phyloP scores from a whole-genome alignment of 2,113 vertebrate species.

The Tragelaphus buxtoni region DNA sequence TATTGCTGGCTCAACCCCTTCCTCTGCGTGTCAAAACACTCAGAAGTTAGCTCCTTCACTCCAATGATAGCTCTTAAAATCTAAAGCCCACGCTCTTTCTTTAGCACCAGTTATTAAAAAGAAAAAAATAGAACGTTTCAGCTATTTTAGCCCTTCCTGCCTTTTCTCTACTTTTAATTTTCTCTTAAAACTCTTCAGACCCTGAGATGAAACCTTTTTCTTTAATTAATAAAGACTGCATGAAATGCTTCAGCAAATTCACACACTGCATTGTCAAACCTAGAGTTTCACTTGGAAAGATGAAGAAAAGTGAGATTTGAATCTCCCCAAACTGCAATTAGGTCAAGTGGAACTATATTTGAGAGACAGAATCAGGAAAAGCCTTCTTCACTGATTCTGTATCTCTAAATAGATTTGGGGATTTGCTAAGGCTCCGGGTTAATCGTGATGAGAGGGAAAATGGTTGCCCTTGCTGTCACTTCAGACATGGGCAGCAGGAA shows the following conservation, averaged over 20 bases:
- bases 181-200: constrained; percentile 9
- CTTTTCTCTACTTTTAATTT: constrained; percentile 21
- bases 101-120: constrained; percentile 30
- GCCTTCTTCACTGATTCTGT: neutral
- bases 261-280: neutral
- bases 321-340: neutral
- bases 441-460: neutral
- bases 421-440: neutral
- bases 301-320: neutral
- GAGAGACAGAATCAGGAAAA: neutral
- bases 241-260: neutral
- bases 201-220: neutral
- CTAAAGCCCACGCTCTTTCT: neutral
- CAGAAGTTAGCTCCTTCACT: neutral
- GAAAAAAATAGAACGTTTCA: constrained; percentile 15
- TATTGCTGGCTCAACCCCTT: neutral
- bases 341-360: constrained; percentile 8
- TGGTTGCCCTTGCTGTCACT: neutral
- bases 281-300: neutral
- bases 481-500: neutral
- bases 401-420: neutral
- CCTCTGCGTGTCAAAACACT: neutral
- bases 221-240: constrained; percentile 23
- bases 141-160: neutral
- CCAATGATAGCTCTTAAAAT: constrained; percentile 8